These are phyloP conservation scores for Ectropis crepuscularia DNA, from an alignment of 2,888 invertebrate species.

Conservation along the genomic window DNA sequence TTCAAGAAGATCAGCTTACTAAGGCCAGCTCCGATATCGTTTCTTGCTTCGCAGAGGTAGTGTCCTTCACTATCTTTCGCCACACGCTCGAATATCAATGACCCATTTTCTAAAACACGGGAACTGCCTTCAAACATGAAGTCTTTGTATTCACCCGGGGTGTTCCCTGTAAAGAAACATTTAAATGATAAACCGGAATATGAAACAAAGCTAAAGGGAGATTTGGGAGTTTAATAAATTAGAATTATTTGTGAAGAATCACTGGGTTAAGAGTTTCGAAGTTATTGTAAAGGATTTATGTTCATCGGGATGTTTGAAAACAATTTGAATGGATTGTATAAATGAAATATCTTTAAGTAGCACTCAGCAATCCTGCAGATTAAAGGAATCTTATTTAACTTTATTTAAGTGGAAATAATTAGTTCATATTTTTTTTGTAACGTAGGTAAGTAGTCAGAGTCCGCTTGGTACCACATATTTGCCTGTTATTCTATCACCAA, in stretches of 20 bases:
- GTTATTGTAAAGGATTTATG: slow-evolving; percentile 32
- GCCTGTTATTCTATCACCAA: too few species aligned
- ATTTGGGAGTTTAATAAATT: slow-evolving; percentile 30
- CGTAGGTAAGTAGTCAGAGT: too few species aligned
- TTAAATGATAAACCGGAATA: slow-evolving; percentile 23
- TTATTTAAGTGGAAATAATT: slow-evolving; percentile 10
- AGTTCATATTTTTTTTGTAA: too few species aligned
- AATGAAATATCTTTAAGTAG: slow-evolving; percentile 24
- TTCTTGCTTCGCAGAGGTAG: slow-evolving; percentile 96
- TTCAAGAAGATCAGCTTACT: slow-evolving; percentile 96
- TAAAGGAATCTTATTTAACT: slow-evolving; percentile 11
- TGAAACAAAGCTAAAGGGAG: slow-evolving; percentile 19
- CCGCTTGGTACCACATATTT: too few species aligned
- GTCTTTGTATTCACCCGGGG: slow-evolving; percentile 92
- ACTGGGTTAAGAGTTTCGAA: slow-evolving; percentile 27
- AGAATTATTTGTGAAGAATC: slow-evolving; percentile 25
- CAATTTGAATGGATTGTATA: slow-evolving; percentile 30
- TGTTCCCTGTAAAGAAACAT: slow-evolving; percentile 76
- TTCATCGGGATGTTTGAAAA: slow-evolving; percentile 30
- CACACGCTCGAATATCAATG: slow-evolving; percentile 92
- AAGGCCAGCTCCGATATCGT: slow-evolving; percentile 95
- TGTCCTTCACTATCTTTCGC: slow-evolving; percentile 95
- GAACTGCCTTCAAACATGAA: slow-evolving; percentile 92
- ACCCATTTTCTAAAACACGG: slow-evolving; percentile 92
- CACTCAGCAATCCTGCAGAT: slow-evolving; percentile 2